phyloP scores from a whole-genome alignment of 64 coral and sea anemone species.

The Platygyra sinensis region DNA sequence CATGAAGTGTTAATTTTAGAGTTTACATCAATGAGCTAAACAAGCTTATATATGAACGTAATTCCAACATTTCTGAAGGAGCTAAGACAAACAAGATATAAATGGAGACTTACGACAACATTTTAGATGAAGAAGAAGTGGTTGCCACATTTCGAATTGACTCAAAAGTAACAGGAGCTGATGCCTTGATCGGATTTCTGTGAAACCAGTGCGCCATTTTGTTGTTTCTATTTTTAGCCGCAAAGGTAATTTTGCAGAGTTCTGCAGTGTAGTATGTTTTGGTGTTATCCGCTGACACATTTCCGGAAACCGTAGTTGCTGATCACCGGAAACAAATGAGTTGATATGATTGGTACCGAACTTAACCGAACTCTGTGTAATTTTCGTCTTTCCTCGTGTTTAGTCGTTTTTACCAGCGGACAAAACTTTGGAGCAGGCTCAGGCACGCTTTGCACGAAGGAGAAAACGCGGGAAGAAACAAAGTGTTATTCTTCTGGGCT shows the following conservation, averaged over 20 bases:
- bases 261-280: not conserved
- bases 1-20: too few species aligned
- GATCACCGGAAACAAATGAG: too few species aligned
- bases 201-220: constrained; percentile 99
- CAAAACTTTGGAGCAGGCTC: not conserved
- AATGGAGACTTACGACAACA: constrained; percentile 73
- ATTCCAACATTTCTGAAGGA: too few species aligned
- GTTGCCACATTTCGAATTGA: constrained; percentile 75
- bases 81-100: not conserved
- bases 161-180: constrained; percentile 97
- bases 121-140: constrained; percentile 76
- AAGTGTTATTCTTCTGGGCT: not conserved
- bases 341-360: not conserved
- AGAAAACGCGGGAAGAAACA: not conserved
- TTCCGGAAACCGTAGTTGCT: not conserved
- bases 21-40: too few species aligned
- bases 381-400: not conserved
- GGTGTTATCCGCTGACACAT: not conserved
- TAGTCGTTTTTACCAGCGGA: constrained; percentile 25
- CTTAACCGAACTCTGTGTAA: not conserved
- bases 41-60: too few species aligned
- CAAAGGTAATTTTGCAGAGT: not conserved
- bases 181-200: constrained; percentile 96
- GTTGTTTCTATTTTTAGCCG: constrained; percentile 9
- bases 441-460: too few species aligned